These are phyloP conservation scores for Drosophila koepferae DNA, from an alignment of 2,888 invertebrate genomes.

Conservation along the genomic window DNA sequence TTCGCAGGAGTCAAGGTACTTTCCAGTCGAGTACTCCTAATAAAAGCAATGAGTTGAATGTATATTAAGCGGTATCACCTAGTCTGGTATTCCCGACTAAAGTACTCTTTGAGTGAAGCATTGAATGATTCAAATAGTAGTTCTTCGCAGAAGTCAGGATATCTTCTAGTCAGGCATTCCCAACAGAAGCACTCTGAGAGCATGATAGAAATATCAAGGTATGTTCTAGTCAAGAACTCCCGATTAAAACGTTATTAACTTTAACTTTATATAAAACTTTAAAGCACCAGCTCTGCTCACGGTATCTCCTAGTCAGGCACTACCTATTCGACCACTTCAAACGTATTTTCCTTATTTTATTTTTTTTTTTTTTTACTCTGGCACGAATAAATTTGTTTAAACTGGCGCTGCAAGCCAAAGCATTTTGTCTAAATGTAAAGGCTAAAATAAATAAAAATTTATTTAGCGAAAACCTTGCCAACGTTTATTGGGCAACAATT, in stretches of 20 bases:
- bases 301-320: neutral
- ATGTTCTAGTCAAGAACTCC: too few relatives aligned
- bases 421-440: conserved; percentile 23
- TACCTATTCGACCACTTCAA: neutral
- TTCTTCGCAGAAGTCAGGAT: neutral
- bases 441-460: conserved; percentile 56
- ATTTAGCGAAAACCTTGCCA: conserved; percentile 55
- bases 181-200: neutral
- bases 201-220: too few relatives aligned
- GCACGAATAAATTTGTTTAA: conserved; percentile 57
- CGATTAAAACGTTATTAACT: too few relatives aligned
- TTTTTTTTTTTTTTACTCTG: conserved; percentile 6
- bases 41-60: too few relatives aligned
- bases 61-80: too few relatives aligned
- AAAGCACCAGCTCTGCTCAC: too few relatives aligned
- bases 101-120: neutral
- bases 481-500: conserved; percentile 48
- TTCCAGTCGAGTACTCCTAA: neutral
- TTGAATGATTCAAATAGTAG: neutral
- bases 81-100: too few relatives aligned
- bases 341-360: neutral
- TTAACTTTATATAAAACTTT: too few relatives aligned
- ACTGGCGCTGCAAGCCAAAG: conserved; percentile 21
- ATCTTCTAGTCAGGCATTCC: neutral
- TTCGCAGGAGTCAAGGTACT: neutral